These are phyloP conservation scores for Ctena decussata DNA, from an alignment of 2,888 invertebrate species.

Conservation along the genomic window DNA sequence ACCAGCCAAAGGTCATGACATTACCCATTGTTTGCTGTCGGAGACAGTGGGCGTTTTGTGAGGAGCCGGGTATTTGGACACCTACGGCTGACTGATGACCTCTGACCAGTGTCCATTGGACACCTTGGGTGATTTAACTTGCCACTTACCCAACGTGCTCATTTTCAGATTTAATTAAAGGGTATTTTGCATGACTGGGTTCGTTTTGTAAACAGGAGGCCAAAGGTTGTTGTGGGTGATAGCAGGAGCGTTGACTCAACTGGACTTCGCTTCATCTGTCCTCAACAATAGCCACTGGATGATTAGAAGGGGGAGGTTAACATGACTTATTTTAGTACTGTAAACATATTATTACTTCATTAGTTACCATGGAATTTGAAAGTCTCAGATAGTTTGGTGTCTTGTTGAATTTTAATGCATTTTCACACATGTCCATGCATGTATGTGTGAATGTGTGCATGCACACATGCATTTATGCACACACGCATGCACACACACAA, in stretches of 20 bases:
- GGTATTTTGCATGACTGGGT: conserved; percentile 1
- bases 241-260: background rate
- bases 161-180: conserved; percentile 27
- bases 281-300: background rate
- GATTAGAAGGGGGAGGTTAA: background rate
- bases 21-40: background rate
- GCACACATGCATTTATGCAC: background rate
- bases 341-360: conserved; percentile 5
- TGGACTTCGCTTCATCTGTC: background rate
- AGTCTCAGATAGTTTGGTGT: background rate
- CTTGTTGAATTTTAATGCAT: no score
- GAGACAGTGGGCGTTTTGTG: background rate
- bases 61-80: conserved; percentile 12
- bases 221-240: background rate
- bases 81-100: conserved; percentile 23
- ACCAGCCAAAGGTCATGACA: conserved; percentile 1
- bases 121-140: conserved; percentile 17
- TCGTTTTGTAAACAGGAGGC: background rate
- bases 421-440: no score
- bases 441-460: background rate
- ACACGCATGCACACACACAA: background rate
- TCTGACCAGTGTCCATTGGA: background rate
- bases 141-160: conserved; percentile 18
- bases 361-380: background rate
- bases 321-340: background rate